Conservation (phyloP, 2,888 invertebrate species). For the Cosmia trapezina region DNA sequence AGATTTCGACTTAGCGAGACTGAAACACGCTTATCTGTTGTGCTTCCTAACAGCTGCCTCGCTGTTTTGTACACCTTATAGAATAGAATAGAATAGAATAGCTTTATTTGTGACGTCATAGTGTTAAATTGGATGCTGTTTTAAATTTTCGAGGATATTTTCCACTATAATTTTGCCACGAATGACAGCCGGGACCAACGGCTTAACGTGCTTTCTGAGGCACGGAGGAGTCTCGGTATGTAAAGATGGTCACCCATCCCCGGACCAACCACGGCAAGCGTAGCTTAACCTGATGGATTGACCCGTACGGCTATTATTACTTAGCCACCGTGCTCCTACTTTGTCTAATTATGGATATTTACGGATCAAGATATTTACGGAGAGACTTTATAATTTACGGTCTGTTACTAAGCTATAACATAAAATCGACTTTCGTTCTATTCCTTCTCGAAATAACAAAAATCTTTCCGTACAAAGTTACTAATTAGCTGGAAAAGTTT, state of each 20-base stretch:
- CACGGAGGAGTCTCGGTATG: too few species aligned
- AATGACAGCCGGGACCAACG: too few species aligned
- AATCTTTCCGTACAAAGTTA: conserved; percentile 42
- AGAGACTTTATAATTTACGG: background rate
- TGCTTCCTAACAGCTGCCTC: conserved; percentile 32
- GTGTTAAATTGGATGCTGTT: conserved; percentile 36
- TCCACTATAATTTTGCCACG: background rate
- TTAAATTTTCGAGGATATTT: background rate
- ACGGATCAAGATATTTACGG: too few species aligned
- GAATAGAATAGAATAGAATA: too few species aligned
- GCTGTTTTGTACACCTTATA: conserved; percentile 39
- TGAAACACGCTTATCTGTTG: conserved; percentile 48
- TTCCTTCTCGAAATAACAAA: conserved; percentile 37
- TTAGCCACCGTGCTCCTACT: too few species aligned
- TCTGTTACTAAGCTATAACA: background rate
- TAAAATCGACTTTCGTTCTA: conserved; percentile 24
- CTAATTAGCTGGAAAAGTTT: conserved; percentile 57
- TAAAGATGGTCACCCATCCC: too few species aligned
- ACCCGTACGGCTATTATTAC: too few species aligned
- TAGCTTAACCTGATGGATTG: too few species aligned
- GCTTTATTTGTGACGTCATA: conserved; percentile 7
- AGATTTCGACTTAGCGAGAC: conserved; percentile 44
- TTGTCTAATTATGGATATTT: too few species aligned
- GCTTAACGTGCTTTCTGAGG: too few species aligned
- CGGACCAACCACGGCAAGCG: too few species aligned